Conservation (phyloP, 2,113 vertebrate genomes). For the Rhipidura dahli region DNA sequence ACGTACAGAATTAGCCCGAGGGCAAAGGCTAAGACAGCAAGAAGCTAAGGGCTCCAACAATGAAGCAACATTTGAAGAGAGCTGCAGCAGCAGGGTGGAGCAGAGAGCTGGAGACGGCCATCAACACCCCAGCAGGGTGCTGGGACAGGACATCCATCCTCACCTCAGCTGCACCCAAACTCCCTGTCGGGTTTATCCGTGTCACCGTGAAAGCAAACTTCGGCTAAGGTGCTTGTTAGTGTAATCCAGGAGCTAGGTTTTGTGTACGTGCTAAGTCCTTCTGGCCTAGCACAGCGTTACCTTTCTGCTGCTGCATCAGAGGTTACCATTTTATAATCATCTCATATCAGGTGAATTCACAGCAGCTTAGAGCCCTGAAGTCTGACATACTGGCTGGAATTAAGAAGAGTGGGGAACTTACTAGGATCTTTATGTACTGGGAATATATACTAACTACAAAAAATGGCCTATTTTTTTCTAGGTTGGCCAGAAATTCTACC, state of each 20-base stretch:
- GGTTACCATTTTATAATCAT: not conserved
- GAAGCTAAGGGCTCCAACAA: not conserved
- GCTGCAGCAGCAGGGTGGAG: not conserved
- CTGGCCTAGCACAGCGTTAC: not conserved
- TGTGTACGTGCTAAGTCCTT: accelerated
- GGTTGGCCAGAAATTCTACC: not conserved
- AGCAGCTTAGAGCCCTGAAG: not conserved
- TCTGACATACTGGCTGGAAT: not conserved
- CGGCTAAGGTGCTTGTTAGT: not conserved
- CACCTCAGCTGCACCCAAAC: not conserved
- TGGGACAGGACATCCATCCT: not conserved
- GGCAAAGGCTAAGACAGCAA: not conserved
- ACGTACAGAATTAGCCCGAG: not conserved
- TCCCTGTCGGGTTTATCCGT: not conserved
- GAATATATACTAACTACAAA: not conserved
- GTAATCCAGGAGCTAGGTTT: not conserved
- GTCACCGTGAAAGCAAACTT: not conserved
- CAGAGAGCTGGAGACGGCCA: not conserved
- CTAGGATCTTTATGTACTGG: accelerated
- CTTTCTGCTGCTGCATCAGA: not conserved
- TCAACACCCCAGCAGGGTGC: not conserved
- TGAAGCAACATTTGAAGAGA: not conserved
- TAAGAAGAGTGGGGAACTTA: not conserved
- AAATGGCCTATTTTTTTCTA: not conserved
- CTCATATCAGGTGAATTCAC: no score